Evolutionary conservation across 2,888 invertebrate species (phyloP), one percentile per base, ranked within the genome.

Genomic region (Phasia obesa): DNA sequence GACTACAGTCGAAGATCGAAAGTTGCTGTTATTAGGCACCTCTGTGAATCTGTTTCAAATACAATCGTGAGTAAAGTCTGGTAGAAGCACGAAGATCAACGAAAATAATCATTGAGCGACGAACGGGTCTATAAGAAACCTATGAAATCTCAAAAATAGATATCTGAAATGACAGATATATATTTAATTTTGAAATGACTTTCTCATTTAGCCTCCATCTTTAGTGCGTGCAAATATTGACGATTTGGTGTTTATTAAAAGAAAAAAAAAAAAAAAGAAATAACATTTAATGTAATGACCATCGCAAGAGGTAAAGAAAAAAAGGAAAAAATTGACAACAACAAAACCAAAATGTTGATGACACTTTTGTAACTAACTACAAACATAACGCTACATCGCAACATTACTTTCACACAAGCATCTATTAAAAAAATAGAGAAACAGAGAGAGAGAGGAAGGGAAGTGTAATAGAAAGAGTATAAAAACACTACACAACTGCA

Each of bases 311-410:
- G 31, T 49, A 9, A 25, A 3, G 35, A 11, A 3, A 49, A 78
- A 38, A 67, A 70, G 60, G 69, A 71, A 65, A 59, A 70, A 71
- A 70, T 69, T 65, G 81, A 76, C 65, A 70, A 47, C 27, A 57
- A 49, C 59, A 59, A 69, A 69, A 80, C 74, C 69, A 47, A 74
- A 74, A 81, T 75, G 75, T 64, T 75, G 75, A 70, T 70, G 80
- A 81, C 64, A 64, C 57, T 57, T 57, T 80, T 65, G 49, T 62
- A 59, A 60, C 35, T 57, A 47, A 31, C 35, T 57, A 47, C 31
- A 78, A 57, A 17, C 51, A 47, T 27, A 38, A 62, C 19, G 21
- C 2, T 25, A 27, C 19, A 44, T 4, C 13, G 17, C 38, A 6
- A 44, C 27, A 55, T 21, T 23, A 55, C 64, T 55, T 74, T 64